phyloP scores from a whole-genome alignment of 2,888 invertebrate genomes.

The Therioaphis trifolii region DNA sequence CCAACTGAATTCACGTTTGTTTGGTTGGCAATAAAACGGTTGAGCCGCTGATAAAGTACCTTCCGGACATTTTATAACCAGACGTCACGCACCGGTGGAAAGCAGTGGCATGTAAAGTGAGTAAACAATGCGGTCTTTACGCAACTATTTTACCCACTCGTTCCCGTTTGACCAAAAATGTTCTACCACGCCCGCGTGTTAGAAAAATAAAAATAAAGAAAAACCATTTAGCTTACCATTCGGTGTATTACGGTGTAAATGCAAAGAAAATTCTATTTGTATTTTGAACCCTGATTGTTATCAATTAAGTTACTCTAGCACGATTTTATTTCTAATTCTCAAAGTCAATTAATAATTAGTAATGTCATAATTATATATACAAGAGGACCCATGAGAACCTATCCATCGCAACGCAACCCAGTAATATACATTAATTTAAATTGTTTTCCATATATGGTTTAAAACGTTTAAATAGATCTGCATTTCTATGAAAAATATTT shows the following conservation, averaged over 20 bases:
- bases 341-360: no score
- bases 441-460: no score
- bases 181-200: neutral
- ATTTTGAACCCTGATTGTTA: no score
- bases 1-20: neutral
- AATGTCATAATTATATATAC: no score
- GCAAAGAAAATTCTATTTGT: neutral
- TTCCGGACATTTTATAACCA: slow-evolving; percentile 30
- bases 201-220: neutral
- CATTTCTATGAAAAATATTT: no score
- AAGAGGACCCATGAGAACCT: no score
- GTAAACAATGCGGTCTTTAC: neutral
- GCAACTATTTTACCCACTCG: neutral
- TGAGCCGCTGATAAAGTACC: neutral
- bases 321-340: no score
- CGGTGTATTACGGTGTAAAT: neutral
- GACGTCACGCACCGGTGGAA: slow-evolving; percentile 25
- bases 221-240: neutral
- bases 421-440: no score
- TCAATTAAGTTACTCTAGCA: no score
- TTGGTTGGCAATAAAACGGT: neutral
- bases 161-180: neutral
- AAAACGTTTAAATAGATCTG: no score
- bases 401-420: no score
- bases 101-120: neutral